Evolutionary conservation across 2,888 invertebrate species (phyloP).

Genomic region (Pyrochroa serraticornis): DNA sequence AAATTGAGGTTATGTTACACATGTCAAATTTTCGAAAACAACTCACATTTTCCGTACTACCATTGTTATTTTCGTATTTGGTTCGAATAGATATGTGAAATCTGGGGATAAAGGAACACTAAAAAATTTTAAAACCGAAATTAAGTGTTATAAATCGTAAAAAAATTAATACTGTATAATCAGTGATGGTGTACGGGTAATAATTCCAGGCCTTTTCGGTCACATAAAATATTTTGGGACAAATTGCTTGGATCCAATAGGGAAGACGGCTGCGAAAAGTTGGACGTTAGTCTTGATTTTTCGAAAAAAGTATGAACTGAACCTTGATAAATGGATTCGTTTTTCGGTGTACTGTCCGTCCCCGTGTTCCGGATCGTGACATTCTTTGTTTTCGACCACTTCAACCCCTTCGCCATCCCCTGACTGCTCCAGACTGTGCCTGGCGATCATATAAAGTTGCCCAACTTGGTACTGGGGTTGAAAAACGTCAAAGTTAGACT

Average conservation of each 20-base stretch:
- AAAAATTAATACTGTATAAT: conserved; percentile 63
- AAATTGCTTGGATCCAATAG: conserved; percentile 85
- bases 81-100: conserved; percentile 86
- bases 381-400: conserved; percentile 82
- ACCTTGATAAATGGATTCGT: conserved; percentile 88
- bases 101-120: conserved; percentile 91
- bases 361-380: conserved; percentile 79
- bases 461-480: conserved; percentile 84
- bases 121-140: conserved; percentile 54
- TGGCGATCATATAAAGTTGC: conserved; percentile 93
- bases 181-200: conserved; percentile 87
- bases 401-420: conserved; percentile 91
- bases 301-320: conserved; percentile 1
- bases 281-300: neutral
- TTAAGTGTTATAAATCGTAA: conserved; percentile 28
- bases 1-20: conserved; percentile 1
- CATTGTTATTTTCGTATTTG: conserved; percentile 88
- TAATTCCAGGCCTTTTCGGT: conserved; percentile 96
- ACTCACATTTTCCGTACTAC: conserved; percentile 86
- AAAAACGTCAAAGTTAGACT: conserved; percentile 19
- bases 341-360: conserved; percentile 90
- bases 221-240: conserved; percentile 90
- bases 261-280: conserved; percentile 77
- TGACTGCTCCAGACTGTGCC: conserved; percentile 91
- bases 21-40: neutral